Evolutionary conservation across 2,888 invertebrate genomes (phyloP), one percentile per base, ranked within the genome.

Genomic region (Leucophenga maculata): DNA sequence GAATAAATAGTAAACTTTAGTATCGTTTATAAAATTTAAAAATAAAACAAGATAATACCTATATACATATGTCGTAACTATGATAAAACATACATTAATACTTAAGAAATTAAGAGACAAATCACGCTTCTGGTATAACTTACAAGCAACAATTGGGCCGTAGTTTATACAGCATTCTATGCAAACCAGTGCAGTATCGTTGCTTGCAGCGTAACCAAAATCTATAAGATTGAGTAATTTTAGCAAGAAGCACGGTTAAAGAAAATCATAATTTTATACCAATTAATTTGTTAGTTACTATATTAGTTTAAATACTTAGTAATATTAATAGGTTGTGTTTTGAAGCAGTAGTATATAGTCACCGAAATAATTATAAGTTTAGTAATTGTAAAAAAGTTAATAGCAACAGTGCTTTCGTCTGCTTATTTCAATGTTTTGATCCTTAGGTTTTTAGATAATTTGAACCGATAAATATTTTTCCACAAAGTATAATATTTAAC

Each of bases 141-240:
- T 82, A 84, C 81, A 77, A 76, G 67, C 78, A 80, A 70, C 80
- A 74, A 32, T 73, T 65, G 57, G 57, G 69, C 72, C 69, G 71
- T 71, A 81, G 66, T 72, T 59, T 11, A 31, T 59, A n/a, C 6
- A 59, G 26, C 59, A 55, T 16, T 16, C n/a, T n/a, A 59, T 59
- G 31, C n/a, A 59, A 32, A 50, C 9, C 50, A 50, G 50, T 18
- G 32, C 32, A 31, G n/a, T 31, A 59, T 14, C 32, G 59, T 59
- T 59, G 59, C 59, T 59, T 59, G 59, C 31, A 32, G 59, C 31
- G 31, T 26, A 59, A 59, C 59, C 59, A 59, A 32, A 59, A 59
- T 32, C 59, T 59, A 59, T 32, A 59, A 32, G 9, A 59, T 3
- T 11, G 39, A 55, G n/a, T n/a, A n/a, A 4, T 55, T 55, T 9